These are phyloP conservation scores for Craterocephalus amniculus DNA, from an alignment of 2,797 vertebrate species.

Conservation along the genomic window DNA sequence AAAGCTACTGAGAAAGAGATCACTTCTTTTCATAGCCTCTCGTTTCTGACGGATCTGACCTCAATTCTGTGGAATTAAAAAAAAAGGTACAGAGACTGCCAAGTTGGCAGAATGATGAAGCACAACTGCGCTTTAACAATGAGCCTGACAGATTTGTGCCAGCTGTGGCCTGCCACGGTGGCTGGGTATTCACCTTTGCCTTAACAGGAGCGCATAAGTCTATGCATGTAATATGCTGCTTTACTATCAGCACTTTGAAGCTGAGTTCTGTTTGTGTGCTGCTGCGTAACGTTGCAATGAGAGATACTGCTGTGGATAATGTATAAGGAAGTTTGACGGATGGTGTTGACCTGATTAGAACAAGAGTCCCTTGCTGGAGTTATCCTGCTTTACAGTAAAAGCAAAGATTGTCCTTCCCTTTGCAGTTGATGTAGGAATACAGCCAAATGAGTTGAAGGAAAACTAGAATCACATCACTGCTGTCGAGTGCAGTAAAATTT, in stretches of 20 bases:
- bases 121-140: slow-evolving; percentile 19
- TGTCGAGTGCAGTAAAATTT: slow-evolving; percentile 9
- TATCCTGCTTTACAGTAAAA: slow-evolving; percentile 43
- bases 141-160: slow-evolving; percentile 16
- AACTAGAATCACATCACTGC: slow-evolving; percentile 6
- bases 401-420: slow-evolving; percentile 46
- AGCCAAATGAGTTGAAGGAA: slow-evolving; percentile 52
- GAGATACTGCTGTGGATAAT: slow-evolving; percentile 6
- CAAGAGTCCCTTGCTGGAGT: slow-evolving; percentile 8
- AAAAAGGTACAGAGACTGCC: slow-evolving; percentile 59
- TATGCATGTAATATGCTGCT: background rate
- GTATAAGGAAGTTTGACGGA: slow-evolving; percentile 25
- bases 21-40: slow-evolving; percentile 30
- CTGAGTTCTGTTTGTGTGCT: background rate
- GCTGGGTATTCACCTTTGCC: slow-evolving; percentile 5
- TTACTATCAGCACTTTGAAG: background rate
- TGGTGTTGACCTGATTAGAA: slow-evolving; percentile 29
- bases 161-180: slow-evolving; percentile 6
- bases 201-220: slow-evolving; percentile 2
- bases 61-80: slow-evolving; percentile 27
- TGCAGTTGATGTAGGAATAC: slow-evolving; percentile 45
- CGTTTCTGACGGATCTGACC: slow-evolving; percentile 35
- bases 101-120: slow-evolving; percentile 44
- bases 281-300: background rate
- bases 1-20: slow-evolving; percentile 28